Evolutionary conservation across 2,113 vertebrate species (phyloP).

Genomic region (Brachyistius frenatus): DNA sequence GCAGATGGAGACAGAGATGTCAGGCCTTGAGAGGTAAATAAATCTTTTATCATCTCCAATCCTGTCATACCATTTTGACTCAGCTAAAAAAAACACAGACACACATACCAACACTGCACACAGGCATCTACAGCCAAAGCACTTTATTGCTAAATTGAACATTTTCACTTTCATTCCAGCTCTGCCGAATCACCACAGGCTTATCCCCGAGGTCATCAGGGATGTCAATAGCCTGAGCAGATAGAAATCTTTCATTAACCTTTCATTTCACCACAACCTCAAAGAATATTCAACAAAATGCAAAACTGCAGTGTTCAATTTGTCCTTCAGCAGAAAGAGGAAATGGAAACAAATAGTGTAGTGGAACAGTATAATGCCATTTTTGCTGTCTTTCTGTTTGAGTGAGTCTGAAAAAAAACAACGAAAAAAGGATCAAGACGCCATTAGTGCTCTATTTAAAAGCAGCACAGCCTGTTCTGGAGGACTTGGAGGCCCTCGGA

Average conservation of each 20-base stretch:
- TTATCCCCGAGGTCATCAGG: conserved; percentile 65
- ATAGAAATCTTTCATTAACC: conserved; percentile 74
- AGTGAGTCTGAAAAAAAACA: background rate
- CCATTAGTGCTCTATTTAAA: conserved; percentile 34
- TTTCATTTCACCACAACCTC: conserved; percentile 48
- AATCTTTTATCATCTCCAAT: conserved; percentile 55
- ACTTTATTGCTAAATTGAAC: conserved; percentile 52
- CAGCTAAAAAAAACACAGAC: conserved; percentile 1
- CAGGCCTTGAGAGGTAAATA: conserved; percentile 36
- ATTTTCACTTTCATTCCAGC: conserved; percentile 52
- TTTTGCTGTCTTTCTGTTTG: conserved; percentile 18
- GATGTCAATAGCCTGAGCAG: conserved; percentile 61
- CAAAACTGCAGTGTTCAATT: conserved; percentile 9
- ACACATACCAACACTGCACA: background rate
- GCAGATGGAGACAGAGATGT: background rate
- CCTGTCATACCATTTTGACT: conserved; percentile 41
- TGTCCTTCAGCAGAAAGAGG: conserved; percentile 5
- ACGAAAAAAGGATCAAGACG: background rate
- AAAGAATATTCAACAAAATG: conserved; percentile 54
- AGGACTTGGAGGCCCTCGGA: conserved; percentile 7
- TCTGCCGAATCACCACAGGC: conserved; percentile 21
- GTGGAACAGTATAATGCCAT: background rate
- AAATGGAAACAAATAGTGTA: conserved; percentile 4
- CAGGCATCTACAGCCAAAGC: background rate
- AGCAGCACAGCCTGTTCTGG: conserved; percentile 35